Base-by-base conservation (phyloP, 2,888 invertebrate species). In the Drosophila setosimentum region DNA sequence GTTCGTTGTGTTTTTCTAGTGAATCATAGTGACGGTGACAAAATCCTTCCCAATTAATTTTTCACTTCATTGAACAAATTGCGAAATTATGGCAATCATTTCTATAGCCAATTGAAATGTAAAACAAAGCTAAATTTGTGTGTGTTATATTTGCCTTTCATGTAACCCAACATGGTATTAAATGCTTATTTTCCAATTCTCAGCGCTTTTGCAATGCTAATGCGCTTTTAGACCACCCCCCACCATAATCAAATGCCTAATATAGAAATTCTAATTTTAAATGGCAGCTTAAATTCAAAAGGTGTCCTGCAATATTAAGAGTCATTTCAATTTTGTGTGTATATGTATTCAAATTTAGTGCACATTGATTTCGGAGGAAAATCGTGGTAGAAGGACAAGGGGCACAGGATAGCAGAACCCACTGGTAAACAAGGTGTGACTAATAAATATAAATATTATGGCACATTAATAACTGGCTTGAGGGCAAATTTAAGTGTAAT, bases 401-500 rank as follows among this genome's bases (percentile, higher is more conserved):
- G 30, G 50, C 35, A 21, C 45, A 54, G 67, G 29, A 18, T 27
- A 27, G 54, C 35, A 11, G 2, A 18, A n/a, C 16, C 29, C 30
- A 21, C n/a, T 16, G 29, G 55, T 30, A 24, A 33, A 45, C 33
- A 45, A 57, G 37, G 48, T 53, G 57, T 29, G 75, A 49, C 45
- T 57, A 40, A 65, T 62, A 62, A 61, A 62, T 73, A 64, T 65
- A 71, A 75, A 84, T 77, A 82, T 85, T 87, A 70, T 77, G 83
- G 63, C 80, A 75, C 87, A 87, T 75, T 85, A 70, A 83, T 87
- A 85, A 80, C 72, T 70, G 49, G 66, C 55, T 60, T 40, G 33
- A n/a, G 58, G 59, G 49, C 45, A 51, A 24, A 32, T 32, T 71
- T 60, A 67, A 77, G 66, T 57, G 72, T 66, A 77, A 78, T 63